Conservation (phyloP, 2,113 vertebrate genomes). For the Herpetotheres cachinnans region DNA sequence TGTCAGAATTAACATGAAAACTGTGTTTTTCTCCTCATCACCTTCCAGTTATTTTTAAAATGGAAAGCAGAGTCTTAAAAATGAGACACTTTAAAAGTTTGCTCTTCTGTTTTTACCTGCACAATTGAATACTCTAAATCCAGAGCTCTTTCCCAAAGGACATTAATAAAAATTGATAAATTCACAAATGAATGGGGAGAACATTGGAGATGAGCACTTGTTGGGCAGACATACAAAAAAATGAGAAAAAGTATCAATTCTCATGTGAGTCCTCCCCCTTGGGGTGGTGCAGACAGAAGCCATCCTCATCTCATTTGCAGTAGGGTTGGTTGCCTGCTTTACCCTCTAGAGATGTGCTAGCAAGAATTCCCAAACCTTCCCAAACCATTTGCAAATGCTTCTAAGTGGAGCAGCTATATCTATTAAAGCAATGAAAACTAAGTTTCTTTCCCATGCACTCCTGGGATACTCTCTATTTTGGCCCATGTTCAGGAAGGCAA, state of each 20-base stretch:
- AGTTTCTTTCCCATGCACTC: slow-evolving; percentile 5
- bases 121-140: not conserved
- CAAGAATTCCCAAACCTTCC: not conserved
- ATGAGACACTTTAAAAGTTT: not conserved
- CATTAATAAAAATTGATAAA: not conserved
- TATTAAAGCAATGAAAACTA: slow-evolving; percentile 36
- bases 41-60: not conserved
- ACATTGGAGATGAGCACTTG: not conserved
- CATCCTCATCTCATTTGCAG: not conserved
- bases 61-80: not conserved
- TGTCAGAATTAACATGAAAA: not conserved
- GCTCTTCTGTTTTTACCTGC: not conserved
- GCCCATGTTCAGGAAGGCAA: slow-evolving; percentile 58
- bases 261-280: not conserved
- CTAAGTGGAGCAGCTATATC: slow-evolving; percentile 24
- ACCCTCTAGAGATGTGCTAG: not conserved
- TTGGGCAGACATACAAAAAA: not conserved
- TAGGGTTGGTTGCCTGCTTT: not conserved
- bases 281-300: not conserved
- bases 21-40: not conserved
- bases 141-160: not conserved
- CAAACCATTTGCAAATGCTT: slow-evolving; percentile 33
- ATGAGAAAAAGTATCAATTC: not conserved
- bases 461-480: slow-evolving; percentile 42
- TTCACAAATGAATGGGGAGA: not conserved